These are phyloP conservation scores for Acleris emargana DNA, from an alignment of 2,888 invertebrate genomes.

Conservation along the genomic window DNA sequence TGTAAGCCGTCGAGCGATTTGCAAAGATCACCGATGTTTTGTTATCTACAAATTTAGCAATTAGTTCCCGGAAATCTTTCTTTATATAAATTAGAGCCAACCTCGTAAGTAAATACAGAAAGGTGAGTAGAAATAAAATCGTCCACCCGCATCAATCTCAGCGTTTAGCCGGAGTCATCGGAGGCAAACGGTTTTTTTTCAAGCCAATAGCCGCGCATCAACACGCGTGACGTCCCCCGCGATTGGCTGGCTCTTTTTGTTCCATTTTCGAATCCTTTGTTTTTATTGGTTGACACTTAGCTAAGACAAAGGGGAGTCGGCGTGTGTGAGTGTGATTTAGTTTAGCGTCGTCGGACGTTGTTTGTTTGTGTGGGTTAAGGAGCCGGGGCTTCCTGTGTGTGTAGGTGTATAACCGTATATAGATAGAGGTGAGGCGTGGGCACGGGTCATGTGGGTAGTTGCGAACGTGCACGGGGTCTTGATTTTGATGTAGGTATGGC, in stretches of 20 bases:
- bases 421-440: constrained; percentile 58
- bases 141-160: constrained; percentile 73
- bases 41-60: no score
- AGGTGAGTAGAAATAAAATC: constrained; percentile 60
- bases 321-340: constrained; percentile 73
- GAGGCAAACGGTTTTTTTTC: constrained; percentile 80
- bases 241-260: constrained; percentile 82
- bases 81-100: background rate
- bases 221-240: constrained; percentile 78
- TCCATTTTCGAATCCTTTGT: constrained; percentile 83
- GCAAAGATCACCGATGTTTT: no score
- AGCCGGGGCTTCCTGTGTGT: constrained; percentile 66
- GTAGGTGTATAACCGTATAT: constrained; percentile 48
- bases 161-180: constrained; percentile 77
- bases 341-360: constrained; percentile 49
- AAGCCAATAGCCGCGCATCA: constrained; percentile 82
- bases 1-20: no score
- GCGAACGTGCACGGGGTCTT: constrained; percentile 69
- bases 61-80: background rate
- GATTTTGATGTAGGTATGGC: constrained; percentile 76
- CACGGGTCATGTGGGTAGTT: constrained; percentile 53
- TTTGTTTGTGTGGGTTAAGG: constrained; percentile 75
- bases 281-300: constrained; percentile 85
- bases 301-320: constrained; percentile 82
- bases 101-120: constrained; percentile 55